phyloP scores from a whole-genome alignment of 2,113 vertebrate species.

The Patagioenas fasciata region DNA sequence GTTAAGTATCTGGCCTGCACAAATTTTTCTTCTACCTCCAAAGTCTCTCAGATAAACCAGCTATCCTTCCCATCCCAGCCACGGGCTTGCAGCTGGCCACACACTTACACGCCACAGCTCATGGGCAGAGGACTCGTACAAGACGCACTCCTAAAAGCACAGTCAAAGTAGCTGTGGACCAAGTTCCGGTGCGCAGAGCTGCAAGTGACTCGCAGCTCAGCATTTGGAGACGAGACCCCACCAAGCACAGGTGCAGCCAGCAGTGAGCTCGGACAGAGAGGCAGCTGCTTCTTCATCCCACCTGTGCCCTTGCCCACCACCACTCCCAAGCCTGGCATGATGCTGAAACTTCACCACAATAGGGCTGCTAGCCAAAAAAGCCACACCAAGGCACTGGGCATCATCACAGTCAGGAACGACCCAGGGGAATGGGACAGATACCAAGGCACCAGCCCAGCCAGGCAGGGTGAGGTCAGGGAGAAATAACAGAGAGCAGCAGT shows the following conservation, averaged over 20 bases:
- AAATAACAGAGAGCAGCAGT: not conserved
- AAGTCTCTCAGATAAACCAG: not conserved
- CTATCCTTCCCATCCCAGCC: not conserved
- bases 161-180: not conserved
- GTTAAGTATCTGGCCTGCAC: not conserved
- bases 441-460: not conserved
- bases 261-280: not conserved
- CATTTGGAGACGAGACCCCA: not conserved
- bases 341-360: not conserved
- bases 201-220: not conserved
- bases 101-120: not conserved
- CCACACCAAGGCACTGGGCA: not conserved
- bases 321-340: fast-evolving
- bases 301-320: not conserved
- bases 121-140: not conserved
- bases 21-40: not conserved
- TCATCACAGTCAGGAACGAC: not conserved
- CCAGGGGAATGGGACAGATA: not conserved
- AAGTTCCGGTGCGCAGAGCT: not conserved
- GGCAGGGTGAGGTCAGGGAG: not conserved
- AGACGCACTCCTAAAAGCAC: not conserved
- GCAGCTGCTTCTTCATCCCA: not conserved
- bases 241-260: not conserved
- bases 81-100: not conserved
- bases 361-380: not conserved